A percentile compares a stretch with the other conserved stretches of the same genome.
Evolutionary conservation across 2,888 invertebrate genomes (phyloP).

Genomic region (Tenthredo distinguenda): DNA sequence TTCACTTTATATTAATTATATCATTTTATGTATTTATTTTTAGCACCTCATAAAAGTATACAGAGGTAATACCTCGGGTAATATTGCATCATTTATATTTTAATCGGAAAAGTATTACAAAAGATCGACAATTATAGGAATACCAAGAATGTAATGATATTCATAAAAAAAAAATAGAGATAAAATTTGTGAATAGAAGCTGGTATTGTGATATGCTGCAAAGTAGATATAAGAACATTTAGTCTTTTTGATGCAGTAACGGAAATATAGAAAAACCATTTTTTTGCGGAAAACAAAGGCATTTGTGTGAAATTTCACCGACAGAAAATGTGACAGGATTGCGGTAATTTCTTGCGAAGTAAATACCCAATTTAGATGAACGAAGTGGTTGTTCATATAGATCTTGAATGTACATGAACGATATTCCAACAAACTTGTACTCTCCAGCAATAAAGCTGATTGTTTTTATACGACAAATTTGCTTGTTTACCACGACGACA

Average conservation of each 20-base stretch:
- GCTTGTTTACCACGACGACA: neutral
- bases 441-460: neutral
- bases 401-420: conserved; percentile 3
- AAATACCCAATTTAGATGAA: neutral
- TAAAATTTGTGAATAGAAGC: neutral
- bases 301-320: neutral
- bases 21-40: neutral
- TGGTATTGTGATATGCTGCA: neutral
- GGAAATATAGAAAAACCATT: neutral
- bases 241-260: neutral
- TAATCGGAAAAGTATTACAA: neutral
- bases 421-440: neutral
- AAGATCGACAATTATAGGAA: neutral
- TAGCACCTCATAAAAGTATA: neutral
- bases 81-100: neutral
- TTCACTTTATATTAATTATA: neutral
- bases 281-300: neutral
- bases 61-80: neutral
- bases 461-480: neutral
- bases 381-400: neutral
- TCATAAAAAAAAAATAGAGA: neutral
- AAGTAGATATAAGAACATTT: neutral
- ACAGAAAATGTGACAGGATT: neutral
- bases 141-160: neutral
- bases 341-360: neutral